These are phyloP conservation scores for Dryococelus australis DNA, from an alignment of 2,888 invertebrate genomes.

Conservation along the genomic window DNA sequence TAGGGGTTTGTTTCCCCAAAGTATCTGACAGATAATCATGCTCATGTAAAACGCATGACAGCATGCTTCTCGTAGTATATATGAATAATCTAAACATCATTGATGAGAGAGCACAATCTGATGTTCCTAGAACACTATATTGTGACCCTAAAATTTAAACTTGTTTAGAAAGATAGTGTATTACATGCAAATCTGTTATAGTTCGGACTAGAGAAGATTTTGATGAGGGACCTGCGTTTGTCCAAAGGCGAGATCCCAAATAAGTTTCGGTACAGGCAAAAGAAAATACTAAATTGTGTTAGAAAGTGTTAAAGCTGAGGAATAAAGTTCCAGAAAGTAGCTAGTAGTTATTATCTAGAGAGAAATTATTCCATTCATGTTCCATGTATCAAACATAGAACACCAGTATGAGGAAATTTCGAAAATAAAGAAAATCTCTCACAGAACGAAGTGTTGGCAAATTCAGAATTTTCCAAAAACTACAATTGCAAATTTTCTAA, in stretches of 20 bases:
- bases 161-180: not conserved
- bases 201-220: not conserved
- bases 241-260: not conserved
- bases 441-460: not conserved
- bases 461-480: not conserved
- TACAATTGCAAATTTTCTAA: not conserved
- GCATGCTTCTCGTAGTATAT: not conserved
- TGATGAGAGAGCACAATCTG: not conserved
- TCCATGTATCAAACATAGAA: constrained; percentile 21
- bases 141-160: not conserved
- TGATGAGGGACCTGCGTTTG: not conserved
- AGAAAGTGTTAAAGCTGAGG: not conserved
- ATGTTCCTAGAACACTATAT: not conserved
- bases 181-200: not conserved
- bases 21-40: not conserved
- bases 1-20: not conserved
- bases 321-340: not conserved
- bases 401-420: not conserved
- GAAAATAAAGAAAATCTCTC: not conserved
- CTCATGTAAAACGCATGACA: not conserved
- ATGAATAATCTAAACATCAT: not conserved
- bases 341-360: not conserved
- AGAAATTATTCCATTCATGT: not conserved
- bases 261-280: not conserved
- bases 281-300: not conserved